Evolutionary conservation across 2,888 invertebrate species (phyloP).

Genomic region (Octonoba sinensis): DNA sequence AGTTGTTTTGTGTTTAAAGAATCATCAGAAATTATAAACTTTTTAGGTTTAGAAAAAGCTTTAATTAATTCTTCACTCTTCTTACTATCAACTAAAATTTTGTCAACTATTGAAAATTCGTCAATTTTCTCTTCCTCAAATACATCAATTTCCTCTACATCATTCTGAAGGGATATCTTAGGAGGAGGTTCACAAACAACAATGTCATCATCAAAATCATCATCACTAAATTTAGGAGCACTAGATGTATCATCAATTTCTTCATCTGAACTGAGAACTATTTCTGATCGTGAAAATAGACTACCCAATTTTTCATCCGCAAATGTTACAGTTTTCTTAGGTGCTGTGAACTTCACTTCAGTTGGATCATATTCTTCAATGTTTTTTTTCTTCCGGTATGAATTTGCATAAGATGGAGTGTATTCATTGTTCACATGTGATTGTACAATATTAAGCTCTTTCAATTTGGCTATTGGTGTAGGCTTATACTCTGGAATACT

Average conservation of each 20-base stretch:
- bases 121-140: slow-evolving; percentile 41
- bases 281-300: neutral
- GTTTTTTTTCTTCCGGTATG: slow-evolving; percentile 37
- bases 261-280: slow-evolving; percentile 16
- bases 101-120: slow-evolving; percentile 65
- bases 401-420: slow-evolving; percentile 7
- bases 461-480: slow-evolving; percentile 59
- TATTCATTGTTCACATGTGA: slow-evolving; percentile 6
- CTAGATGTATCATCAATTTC: neutral
- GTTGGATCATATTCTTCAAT: slow-evolving; percentile 66
- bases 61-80: slow-evolving; percentile 51
- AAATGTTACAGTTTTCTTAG: slow-evolving; percentile 43
- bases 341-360: slow-evolving; percentile 35
- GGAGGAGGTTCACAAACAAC: neutral
- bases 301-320: slow-evolving; percentile 1
- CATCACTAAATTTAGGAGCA: slow-evolving; percentile 52
- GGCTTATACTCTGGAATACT: slow-evolving; percentile 60
- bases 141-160: slow-evolving; percentile 4
- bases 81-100: slow-evolving; percentile 63
- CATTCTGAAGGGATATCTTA: neutral
- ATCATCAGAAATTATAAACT: neutral
- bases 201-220: slow-evolving; percentile 54
- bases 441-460: slow-evolving; percentile 37
- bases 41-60: slow-evolving; percentile 4
- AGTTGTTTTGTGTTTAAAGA: too few species aligned